These are phyloP conservation scores for Gerosis bhagava DNA, from an alignment of 2,888 invertebrate species.

Conservation along the genomic window DNA sequence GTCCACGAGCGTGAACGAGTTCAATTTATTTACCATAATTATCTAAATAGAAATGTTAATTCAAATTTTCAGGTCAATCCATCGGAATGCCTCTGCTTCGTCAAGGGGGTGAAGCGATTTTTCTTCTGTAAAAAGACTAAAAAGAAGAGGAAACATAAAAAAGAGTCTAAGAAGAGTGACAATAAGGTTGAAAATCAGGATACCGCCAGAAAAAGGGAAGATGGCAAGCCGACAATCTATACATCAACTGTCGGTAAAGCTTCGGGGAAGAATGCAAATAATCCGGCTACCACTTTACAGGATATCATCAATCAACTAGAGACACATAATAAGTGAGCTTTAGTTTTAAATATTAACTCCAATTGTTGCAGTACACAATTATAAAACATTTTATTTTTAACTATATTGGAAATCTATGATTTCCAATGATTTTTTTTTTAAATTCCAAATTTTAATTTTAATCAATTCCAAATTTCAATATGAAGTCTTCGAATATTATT, in stretches of 20 bases:
- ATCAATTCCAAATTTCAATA: no score
- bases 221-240: slow-evolving; percentile 57
- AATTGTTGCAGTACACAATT: no score
- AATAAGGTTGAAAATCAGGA: slow-evolving; percentile 40
- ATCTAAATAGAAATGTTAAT: no score
- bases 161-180: slow-evolving; percentile 41
- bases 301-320: slow-evolving; percentile 88
- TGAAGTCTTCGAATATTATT: no score
- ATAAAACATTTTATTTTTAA: no score
- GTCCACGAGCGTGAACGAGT: no score
- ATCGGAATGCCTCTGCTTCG: slow-evolving; percentile 66
- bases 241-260: slow-evolving; percentile 76
- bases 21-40: no score
- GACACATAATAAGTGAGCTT: slow-evolving; percentile 81
- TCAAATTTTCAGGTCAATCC: slow-evolving; percentile 58
- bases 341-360: no score
- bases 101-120: slow-evolving; percentile 68
- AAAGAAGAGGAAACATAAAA: slow-evolving; percentile 52
- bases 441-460: no score
- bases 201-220: slow-evolving; percentile 43
- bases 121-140: slow-evolving; percentile 73
- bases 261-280: slow-evolving; percentile 62
- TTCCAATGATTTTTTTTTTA: no score
- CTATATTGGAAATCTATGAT: no score
- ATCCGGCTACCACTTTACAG: slow-evolving; percentile 84